Base-by-base conservation (phyloP, 2,113 vertebrate species). In the Rallus limicola region DNA sequence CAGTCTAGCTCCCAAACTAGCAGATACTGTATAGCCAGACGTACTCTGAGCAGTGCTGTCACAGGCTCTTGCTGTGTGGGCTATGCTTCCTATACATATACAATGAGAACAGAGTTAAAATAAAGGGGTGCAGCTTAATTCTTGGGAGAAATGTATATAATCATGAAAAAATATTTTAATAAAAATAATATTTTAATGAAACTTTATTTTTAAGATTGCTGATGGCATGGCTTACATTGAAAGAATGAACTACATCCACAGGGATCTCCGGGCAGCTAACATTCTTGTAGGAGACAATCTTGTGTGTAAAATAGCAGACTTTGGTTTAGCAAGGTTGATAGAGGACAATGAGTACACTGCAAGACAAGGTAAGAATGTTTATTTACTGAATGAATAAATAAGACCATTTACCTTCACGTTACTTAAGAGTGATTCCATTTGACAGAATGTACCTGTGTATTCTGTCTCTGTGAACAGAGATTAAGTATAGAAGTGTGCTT, bases 171-270 rank as follows among this genome's bases (percentile, higher is more conserved):
- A 78, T 88, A 68, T 81, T 89, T 89, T 82, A 55, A 72, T 81
- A 69, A 81, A 87, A 91, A 76, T 88, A 95, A 95, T 69, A 68
- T 81, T 89, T 89, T 86, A 55, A 72, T 81, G 79, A 91, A 75
- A 71, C 78, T 97, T 93, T 95, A 88, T 91, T 93, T 93, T 97
- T 80, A 96, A 99, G 99, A 99, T 99, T 91, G 99, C 99, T 50
- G 99, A 99, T 95, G 99, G 99, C 56, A 99, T 99, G 99, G 99
- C 99, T 23, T 99, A 99, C 97, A 99, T 99, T 96, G 99, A 99
- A 98, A 98, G 99, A 98, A 99, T 99, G 99, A 99, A 99, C 98
- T 99, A 99, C 98, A 99, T 99, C 97, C 99, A 99, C 96, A 98
- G 99, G 97, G 99, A 99, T 95, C 99, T 99, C 95, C 98, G 99